Percentiles rank a stretch among this genome's conserved stretches.
phyloP scores from a whole-genome alignment of 2,888 invertebrate genomes.

The Spilosoma lubricipeda region DNA sequence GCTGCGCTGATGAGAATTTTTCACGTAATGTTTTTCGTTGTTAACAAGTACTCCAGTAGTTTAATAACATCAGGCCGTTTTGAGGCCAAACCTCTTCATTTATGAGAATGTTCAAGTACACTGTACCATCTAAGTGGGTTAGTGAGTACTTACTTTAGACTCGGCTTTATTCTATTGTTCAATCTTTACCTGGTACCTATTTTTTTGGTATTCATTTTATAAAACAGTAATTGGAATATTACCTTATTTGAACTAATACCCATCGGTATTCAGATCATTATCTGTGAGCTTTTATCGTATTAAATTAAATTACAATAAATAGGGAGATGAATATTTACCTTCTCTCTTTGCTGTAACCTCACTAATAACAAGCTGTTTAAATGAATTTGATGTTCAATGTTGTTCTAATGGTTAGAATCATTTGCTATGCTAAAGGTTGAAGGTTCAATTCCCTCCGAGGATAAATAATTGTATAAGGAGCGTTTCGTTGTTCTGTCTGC shows the following conservation, averaged over 20 bases:
- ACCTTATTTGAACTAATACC: background rate
- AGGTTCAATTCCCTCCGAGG: background rate
- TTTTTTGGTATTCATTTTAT: too few relatives aligned
- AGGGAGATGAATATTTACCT: background rate
- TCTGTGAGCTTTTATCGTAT: background rate
- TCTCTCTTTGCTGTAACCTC: background rate
- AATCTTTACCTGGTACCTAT: too few relatives aligned
- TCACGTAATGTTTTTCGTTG: background rate
- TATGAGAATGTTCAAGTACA: background rate
- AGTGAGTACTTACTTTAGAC: background rate
- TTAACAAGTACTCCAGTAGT: constrained; percentile 1
- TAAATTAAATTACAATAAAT: background rate
- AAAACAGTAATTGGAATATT: background rate
- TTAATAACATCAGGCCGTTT: constrained; percentile 4
- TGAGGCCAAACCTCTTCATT: background rate
- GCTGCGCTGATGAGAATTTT: background rate
- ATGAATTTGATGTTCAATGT: background rate
- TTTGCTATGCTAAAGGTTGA: background rate
- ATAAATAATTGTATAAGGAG: too few relatives aligned
- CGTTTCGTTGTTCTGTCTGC: too few relatives aligned
- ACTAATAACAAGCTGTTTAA: background rate
- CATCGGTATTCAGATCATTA: background rate
- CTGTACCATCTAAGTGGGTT: background rate
- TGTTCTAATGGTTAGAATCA: too few relatives aligned
- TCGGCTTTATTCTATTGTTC: background rate